Conservation (phyloP, 2,113 vertebrate species). For the Phalacrocorax aristotelis region DNA sequence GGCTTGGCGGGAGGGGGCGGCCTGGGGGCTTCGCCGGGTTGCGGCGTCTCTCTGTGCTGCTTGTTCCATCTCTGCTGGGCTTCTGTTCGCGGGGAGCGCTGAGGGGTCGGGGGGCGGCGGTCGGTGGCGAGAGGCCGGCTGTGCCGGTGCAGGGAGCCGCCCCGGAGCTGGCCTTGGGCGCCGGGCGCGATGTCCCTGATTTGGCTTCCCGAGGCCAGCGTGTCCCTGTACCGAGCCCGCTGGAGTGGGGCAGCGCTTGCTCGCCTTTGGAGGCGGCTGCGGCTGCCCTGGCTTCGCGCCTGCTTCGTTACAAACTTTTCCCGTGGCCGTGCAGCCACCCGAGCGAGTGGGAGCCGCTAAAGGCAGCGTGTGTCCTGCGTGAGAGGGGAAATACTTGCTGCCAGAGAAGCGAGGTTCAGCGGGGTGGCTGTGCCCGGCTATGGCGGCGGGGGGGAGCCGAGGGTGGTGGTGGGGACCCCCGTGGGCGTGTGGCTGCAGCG, state of each 20-base stretch:
- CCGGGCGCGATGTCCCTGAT: no score
- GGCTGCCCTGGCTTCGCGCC: background rate
- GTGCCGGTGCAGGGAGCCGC: background rate
- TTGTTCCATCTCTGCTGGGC: fast-evolving
- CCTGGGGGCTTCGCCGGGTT: fast-evolving
- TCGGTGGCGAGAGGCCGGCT: background rate
- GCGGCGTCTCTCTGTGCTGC: background rate
- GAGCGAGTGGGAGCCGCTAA: background rate
- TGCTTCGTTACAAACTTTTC: background rate
- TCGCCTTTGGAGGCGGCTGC: background rate
- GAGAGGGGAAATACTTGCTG: background rate
- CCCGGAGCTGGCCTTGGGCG: background rate
- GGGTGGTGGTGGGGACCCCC: background rate
- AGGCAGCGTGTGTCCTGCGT: fast-evolving
- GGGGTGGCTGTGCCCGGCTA: fast-evolving
- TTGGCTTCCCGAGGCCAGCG: background rate
- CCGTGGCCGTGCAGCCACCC: fast-evolving
- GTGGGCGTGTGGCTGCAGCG: background rate
- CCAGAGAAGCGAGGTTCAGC: fast-evolving
- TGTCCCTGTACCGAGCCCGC: no score
- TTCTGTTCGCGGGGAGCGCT: fast-evolving
- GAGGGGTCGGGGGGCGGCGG: background rate
- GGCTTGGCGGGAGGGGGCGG: background rate
- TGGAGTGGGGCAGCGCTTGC: background rate
- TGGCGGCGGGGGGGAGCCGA: fast-evolving